phyloP scores from a whole-genome alignment of 1,140 invertebrate species.

The Camponotus pennsylvanicus region DNA sequence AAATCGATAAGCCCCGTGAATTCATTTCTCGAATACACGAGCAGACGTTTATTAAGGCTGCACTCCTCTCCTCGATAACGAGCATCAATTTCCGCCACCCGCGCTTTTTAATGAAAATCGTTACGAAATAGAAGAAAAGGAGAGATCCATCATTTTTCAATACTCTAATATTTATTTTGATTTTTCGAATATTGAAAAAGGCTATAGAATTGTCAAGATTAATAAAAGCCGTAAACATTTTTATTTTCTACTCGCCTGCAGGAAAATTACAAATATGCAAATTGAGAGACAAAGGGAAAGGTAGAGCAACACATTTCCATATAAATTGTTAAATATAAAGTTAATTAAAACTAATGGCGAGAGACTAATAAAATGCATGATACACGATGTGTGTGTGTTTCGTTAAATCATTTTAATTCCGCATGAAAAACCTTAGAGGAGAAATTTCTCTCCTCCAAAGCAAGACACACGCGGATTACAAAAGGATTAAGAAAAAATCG shows the following conservation, averaged over 20 bases:
- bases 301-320: neutral
- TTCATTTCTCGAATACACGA: conserved; percentile 15
- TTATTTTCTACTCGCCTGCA: neutral
- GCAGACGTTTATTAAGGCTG: conserved; percentile 28
- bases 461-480: neutral
- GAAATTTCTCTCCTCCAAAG: neutral
- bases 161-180: neutral
- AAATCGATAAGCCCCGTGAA: conserved; percentile 15
- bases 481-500: neutral
- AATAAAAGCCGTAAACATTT: neutral
- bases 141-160: neutral
- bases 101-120: neutral
- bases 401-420: neutral
- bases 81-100: conserved; percentile 16
- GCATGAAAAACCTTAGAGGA: neutral
- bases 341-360: neutral
- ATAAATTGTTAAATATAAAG: neutral
- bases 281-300: neutral
- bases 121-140: too few species aligned
- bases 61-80: conserved; percentile 1
- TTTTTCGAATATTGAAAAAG: neutral
- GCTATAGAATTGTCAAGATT: neutral
- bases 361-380: neutral
- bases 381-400: neutral
- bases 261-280: neutral